phyloP scores from a whole-genome alignment of 2,888 invertebrate genomes.

The Drosophila helvetica region DNA sequence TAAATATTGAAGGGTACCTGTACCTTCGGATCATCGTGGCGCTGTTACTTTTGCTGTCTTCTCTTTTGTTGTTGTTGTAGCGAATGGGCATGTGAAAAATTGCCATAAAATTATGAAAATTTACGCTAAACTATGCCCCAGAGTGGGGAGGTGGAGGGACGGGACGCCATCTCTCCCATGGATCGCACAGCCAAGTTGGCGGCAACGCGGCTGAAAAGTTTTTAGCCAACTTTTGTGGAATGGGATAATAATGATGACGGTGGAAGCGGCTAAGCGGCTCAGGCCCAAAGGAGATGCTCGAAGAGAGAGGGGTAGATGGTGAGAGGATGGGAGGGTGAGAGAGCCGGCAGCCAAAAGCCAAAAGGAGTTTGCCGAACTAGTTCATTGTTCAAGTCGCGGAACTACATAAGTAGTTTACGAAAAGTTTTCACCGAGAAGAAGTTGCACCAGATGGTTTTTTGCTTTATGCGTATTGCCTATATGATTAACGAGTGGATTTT shows the following conservation, averaged over 20 bases:
- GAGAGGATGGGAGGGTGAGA: not conserved
- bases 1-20: not conserved
- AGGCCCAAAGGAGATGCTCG: conserved; percentile 13
- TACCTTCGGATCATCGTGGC: not conserved
- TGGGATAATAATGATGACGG: conserved; percentile 45
- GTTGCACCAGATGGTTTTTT: not conserved
- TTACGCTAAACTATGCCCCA: conserved; percentile 61
- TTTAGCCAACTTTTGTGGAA: conserved; percentile 36
- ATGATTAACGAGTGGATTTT: not conserved
- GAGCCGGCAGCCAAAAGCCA: conserved; percentile 7
- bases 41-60: not conserved
- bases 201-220: conserved; percentile 33
- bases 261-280: conserved; percentile 34
- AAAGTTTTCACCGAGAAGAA: conserved; percentile 14
- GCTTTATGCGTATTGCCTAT: not conserved
- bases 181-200: conserved; percentile 46
- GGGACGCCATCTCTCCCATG: conserved; percentile 1
- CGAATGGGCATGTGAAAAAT: conserved; percentile 72
- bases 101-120: conserved; percentile 75
- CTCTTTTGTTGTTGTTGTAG: conserved; percentile 36
- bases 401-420: conserved; percentile 30
- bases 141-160: not conserved
- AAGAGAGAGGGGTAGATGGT: not conserved
- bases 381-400: conserved; percentile 34
- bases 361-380: conserved; percentile 35